Evolutionary conservation across 2,888 invertebrate genomes (phyloP).

Genomic region (Drosophila sordidula): DNA sequence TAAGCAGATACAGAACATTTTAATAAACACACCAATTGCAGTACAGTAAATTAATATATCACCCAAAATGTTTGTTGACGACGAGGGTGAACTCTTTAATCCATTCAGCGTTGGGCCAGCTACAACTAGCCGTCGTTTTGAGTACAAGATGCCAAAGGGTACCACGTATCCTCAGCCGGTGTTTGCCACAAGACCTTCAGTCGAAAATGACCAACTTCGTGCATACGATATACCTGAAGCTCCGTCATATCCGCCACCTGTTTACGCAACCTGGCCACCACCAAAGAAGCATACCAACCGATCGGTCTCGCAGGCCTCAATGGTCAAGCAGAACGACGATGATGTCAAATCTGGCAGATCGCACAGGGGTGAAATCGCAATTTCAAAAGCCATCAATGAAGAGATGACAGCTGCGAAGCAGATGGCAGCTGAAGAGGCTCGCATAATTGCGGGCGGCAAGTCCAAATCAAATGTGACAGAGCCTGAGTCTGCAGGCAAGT

Average conservation of each 20-base stretch:
- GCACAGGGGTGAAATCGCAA: slow-evolving; percentile 39
- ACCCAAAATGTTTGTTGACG: slow-evolving; percentile 49
- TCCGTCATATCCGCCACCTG: slow-evolving; percentile 58
- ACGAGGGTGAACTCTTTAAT: slow-evolving; percentile 45
- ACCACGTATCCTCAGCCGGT: slow-evolving; percentile 62
- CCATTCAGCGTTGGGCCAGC: slow-evolving; percentile 57
- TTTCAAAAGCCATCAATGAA: slow-evolving; percentile 63
- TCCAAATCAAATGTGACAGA: background rate
- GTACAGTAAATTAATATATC: background rate
- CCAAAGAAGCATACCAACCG: slow-evolving; percentile 29
- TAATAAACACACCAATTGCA: background rate
- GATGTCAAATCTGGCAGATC: slow-evolving; percentile 13
- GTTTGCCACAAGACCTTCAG: slow-evolving; percentile 10
- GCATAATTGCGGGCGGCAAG: slow-evolving; percentile 47
- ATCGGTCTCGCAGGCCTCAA: slow-evolving; percentile 36
- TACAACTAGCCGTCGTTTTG: slow-evolving; percentile 5
- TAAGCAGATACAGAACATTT: background rate
- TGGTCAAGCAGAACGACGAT: background rate
- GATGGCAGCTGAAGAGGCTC: slow-evolving; percentile 8
- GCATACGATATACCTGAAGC: slow-evolving; percentile 39
- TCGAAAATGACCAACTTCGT: background rate
- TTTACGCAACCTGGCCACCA: slow-evolving; percentile 36
- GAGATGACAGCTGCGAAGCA: slow-evolving; percentile 62
- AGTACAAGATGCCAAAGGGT: slow-evolving; percentile 40
- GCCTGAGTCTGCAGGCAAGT: background rate